These are phyloP conservation scores for Trigoniulus corallinus DNA, from an alignment of 1,140 invertebrate species.

Conservation along the genomic window DNA sequence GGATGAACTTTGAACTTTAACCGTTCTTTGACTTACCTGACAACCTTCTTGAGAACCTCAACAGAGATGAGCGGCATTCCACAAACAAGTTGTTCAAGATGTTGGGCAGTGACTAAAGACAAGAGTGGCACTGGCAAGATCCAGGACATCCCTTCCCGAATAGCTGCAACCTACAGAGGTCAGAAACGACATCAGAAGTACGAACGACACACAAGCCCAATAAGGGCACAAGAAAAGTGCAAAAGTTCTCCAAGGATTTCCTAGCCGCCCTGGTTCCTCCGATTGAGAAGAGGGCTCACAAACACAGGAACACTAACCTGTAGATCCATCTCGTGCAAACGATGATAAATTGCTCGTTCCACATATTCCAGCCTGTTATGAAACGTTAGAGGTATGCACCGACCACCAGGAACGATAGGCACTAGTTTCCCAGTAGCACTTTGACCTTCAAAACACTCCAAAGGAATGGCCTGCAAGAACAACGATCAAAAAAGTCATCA, in stretches of 20 bases:
- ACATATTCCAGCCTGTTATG: slow-evolving; percentile 42
- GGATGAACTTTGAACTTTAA: not conserved
- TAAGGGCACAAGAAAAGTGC: not conserved
- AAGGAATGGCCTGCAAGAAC: slow-evolving; percentile 36
- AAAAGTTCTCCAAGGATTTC: too few relatives aligned
- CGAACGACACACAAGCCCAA: too few relatives aligned
- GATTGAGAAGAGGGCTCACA: not conserved
- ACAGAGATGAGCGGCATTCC: slow-evolving; percentile 45
- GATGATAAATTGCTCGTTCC: slow-evolving; percentile 38
- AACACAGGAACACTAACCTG: slow-evolving; percentile 34
- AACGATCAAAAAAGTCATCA: not conserved
- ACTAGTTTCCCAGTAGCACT: slow-evolving; percentile 40
- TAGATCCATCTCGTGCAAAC: slow-evolving; percentile 44
- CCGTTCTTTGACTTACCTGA: slow-evolving; percentile 28
- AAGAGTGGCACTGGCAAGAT: slow-evolving; percentile 46
- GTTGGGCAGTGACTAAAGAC: slow-evolving; percentile 38
- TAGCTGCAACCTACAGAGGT: slow-evolving; percentile 31
- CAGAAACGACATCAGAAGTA: too few relatives aligned
- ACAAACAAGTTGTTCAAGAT: slow-evolving; percentile 46
- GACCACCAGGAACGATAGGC: slow-evolving; percentile 40
- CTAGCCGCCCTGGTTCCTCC: too few relatives aligned
- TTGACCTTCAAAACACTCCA: slow-evolving; percentile 45
- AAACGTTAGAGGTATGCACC: slow-evolving; percentile 40
- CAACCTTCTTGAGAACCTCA: slow-evolving; percentile 40
- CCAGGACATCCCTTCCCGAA: slow-evolving; percentile 46